Evolutionary conservation across 53 echinoderm and acorn worm species (phyloP).

Genomic region (Apostichopus leukothele): DNA sequence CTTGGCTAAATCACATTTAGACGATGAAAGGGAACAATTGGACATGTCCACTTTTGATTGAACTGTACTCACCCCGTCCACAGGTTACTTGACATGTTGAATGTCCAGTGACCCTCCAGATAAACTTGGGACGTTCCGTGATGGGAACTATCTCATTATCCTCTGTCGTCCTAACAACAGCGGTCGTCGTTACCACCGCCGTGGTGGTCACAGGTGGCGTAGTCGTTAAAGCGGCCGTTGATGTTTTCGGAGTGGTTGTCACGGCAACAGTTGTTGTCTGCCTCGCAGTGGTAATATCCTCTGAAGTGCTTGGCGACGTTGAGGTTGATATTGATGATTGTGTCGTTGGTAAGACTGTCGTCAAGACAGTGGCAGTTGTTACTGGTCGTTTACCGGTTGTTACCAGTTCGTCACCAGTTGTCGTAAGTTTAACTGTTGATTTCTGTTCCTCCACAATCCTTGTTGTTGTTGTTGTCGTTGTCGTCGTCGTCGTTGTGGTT

Average conservation of each 20-base stretch:
- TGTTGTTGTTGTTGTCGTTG: not conserved
- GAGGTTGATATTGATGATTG: not conserved
- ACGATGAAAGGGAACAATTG: too few relatives aligned
- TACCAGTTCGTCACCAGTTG: not conserved
- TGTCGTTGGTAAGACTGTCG: not conserved
- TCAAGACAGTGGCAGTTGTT: not conserved
- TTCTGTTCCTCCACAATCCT: too few relatives aligned
- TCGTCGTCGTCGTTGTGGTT: not conserved
- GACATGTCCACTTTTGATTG: too few relatives aligned
- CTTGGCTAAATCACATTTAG: too few relatives aligned
- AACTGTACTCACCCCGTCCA: constrained; percentile 63
- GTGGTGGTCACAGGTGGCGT: not conserved
- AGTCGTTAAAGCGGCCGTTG: not conserved
- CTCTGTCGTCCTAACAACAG: not conserved
- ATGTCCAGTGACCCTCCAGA: constrained; percentile 66
- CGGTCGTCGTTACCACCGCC: not conserved
- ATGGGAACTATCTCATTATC: constrained; percentile 26
- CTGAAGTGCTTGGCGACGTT: constrained; percentile 14
- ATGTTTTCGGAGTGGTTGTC: not conserved
- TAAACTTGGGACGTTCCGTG: constrained; percentile 33
- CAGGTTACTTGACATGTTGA: constrained; percentile 86
- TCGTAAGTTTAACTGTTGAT: too few relatives aligned
- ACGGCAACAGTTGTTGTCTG: not conserved
- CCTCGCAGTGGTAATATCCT: not conserved
- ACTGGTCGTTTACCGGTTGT: not conserved